These are phyloP conservation scores for Nycticebus coucang DNA, from an alignment of 2,113 vertebrate species.

Conservation along the genomic window DNA sequence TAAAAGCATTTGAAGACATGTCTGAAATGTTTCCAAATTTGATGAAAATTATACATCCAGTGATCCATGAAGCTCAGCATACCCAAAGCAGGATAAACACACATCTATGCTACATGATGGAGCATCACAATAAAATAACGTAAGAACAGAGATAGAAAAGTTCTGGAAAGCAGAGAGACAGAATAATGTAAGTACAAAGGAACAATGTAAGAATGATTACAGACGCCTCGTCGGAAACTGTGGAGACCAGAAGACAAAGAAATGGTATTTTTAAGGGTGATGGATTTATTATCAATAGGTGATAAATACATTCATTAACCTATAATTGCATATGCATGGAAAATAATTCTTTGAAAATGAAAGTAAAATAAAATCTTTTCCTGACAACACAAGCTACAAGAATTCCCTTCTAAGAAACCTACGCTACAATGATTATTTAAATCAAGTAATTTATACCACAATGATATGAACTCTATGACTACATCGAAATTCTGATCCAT, in stretches of 20 bases:
- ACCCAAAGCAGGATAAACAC: no score
- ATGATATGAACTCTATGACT: background rate
- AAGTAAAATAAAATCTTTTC: slow-evolving; percentile 1
- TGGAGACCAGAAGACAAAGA: background rate
- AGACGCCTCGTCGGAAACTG: background rate
- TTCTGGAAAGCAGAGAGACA: background rate
- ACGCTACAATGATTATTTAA: background rate
- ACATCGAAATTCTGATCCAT: background rate
- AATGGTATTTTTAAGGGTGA: background rate
- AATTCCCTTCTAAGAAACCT: background rate
- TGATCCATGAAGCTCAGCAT: background rate
- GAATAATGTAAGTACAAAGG: background rate
- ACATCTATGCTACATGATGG: background rate
- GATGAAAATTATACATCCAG: background rate
- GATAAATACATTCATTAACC: background rate
- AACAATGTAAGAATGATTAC: background rate
- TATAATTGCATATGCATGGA: background rate
- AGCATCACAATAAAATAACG: background rate
- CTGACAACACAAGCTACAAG: background rate
- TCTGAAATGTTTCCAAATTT: background rate
- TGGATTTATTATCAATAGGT: no score
- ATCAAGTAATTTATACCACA: background rate
- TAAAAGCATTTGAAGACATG: background rate
- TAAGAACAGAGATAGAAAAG: background rate
- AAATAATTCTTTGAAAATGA: background rate